Evolutionary conservation across 2,888 invertebrate species (phyloP), one percentile per base, ranked within the genome.

Genomic region (Caenorhabditis sp.): DNA sequence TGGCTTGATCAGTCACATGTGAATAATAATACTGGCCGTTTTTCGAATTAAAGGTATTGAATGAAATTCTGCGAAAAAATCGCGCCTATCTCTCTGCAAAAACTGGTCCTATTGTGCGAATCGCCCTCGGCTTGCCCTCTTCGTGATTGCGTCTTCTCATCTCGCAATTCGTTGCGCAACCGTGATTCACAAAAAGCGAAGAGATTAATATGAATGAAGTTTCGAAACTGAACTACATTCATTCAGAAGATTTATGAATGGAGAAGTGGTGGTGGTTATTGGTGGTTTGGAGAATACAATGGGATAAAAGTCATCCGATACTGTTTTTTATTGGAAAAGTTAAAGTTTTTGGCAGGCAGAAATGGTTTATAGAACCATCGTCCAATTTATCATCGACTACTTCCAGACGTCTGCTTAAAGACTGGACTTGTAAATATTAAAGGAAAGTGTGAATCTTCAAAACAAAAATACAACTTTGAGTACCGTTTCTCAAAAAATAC

Each of bases 121-220:
- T 75, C 75, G 75, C 75, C 75, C 66, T 75, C 75, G 38, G 58
- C 58, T 75, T 75, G 75, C 75, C 75, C 75, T 75, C 75, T 59
- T 75, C 68, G 54, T 75, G 75, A 75, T 75, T 75, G 75, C 66
- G 75, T 75, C 54, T 26, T 64, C 49, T 59, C 63, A 66, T 64
- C 49, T 47, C 63, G 63, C 66, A 35, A 68, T 44, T 68, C 68
- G 74, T 75, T 75, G 75, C 75, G 75, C 75, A 75, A 75, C 54
- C 68, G 28, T 68, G 68, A 68, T 68, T 68, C 49, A 54, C 22
- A 68, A 54, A 68, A 68, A 68, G 68, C 54, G 47, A 44, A 47
- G 14, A 66, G 66, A 66, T 66, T 66, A 66, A 66, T 47, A 63
- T 63, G 26, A 47, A 63, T 63, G 44, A 22, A 63, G 63, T 63